These are phyloP conservation scores for Ephestia elutella DNA, from an alignment of 1,140 invertebrate genomes.

Conservation along the genomic window DNA sequence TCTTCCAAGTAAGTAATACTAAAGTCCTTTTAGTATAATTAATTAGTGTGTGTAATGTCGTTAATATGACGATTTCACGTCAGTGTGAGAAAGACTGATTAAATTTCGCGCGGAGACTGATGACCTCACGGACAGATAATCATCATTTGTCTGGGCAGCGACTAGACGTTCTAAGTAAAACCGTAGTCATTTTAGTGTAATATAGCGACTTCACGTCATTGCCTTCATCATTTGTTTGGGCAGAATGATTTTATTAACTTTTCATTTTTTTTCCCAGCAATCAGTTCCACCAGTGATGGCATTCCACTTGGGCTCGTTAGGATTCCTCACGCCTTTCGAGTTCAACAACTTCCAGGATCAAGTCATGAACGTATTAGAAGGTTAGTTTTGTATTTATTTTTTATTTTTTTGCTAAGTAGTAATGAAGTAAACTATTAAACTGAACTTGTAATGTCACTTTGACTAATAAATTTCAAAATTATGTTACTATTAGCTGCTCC, in stretches of 20 bases:
- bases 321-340: constrained; percentile 96
- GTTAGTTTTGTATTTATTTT: constrained; percentile 56
- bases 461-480: too few relatives aligned
- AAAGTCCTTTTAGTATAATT: constrained; percentile 23
- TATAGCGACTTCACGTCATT: constrained; percentile 83
- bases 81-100: constrained; percentile 88
- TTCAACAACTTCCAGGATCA: constrained; percentile 96
- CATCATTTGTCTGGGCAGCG: constrained; percentile 96
- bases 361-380: constrained; percentile 92
- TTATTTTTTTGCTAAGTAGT: not conserved
- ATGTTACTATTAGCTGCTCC: too few relatives aligned
- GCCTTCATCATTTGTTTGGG: too few relatives aligned
- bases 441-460: too few relatives aligned
- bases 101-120: constrained; percentile 93
- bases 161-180: constrained; percentile 84
- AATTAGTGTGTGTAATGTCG: constrained; percentile 94
- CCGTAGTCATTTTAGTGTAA: constrained; percentile 22
- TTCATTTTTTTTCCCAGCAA: constrained; percentile 79
- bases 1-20: constrained; percentile 78
- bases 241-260: too few relatives aligned
- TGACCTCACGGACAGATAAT: constrained; percentile 92
- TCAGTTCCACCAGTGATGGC: constrained; percentile 98
- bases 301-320: constrained; percentile 97
- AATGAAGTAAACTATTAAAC: too few relatives aligned
- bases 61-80: constrained; percentile 80